phyloP scores from a whole-genome alignment of 1,140 invertebrate genomes.

The Psilanteris sp. region DNA sequence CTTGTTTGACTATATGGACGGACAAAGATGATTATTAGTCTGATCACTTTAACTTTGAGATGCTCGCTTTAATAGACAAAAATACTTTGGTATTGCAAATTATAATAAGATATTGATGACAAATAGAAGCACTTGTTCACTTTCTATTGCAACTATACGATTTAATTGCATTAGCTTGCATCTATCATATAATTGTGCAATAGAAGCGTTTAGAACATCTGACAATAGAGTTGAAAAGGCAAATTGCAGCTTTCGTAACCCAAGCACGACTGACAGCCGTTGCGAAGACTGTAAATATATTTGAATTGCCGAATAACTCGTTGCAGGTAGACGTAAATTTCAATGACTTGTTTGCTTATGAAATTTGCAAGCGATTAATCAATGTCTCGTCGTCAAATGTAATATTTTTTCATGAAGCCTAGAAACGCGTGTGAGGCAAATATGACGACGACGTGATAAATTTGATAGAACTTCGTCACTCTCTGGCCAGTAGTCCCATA shows the following conservation, averaged over 20 bases:
- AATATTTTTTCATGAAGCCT: slow-evolving; percentile 28
- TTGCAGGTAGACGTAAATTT: neutral
- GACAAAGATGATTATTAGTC: no score
- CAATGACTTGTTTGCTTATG: slow-evolving; percentile 14
- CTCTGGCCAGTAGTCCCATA: slow-evolving; percentile 30
- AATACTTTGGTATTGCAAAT: no score
- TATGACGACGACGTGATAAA: slow-evolving; percentile 3
- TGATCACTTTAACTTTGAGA: no score
- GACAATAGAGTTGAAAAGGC: slow-evolving; percentile 9
- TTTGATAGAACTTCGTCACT: slow-evolving; percentile 2
- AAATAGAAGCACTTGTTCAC: neutral
- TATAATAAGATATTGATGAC: no score
- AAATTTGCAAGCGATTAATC: slow-evolving; percentile 6
- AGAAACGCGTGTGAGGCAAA: neutral
- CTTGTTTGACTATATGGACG: no score
- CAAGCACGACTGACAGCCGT: neutral
- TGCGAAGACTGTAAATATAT: slow-evolving; percentile 11
- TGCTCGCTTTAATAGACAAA: no score
- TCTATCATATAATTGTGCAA: no score
- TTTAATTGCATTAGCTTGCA: slow-evolving; percentile 56
- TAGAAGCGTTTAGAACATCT: no score
- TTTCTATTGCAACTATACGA: slow-evolving; percentile 4
- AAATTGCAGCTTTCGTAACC: no score
- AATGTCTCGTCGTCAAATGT: slow-evolving; percentile 11
- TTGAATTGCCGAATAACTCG: neutral